These are phyloP conservation scores for Orchesellides sinensis DNA, from an alignment of 2,888 invertebrate species.

Conservation along the genomic window DNA sequence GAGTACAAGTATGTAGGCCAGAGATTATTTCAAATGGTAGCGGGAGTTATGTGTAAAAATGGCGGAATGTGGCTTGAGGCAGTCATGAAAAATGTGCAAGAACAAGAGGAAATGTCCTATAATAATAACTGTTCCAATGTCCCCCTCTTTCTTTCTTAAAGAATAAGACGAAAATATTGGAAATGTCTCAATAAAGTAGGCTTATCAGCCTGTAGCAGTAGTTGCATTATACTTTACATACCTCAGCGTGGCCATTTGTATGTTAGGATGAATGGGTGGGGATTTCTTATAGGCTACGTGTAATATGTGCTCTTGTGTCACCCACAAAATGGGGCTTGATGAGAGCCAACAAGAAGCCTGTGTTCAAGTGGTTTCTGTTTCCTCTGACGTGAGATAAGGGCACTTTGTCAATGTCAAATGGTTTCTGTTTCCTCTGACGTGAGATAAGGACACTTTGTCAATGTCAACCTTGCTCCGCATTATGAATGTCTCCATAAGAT, in stretches of 20 bases:
- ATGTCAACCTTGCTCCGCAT: slow-evolving; percentile 73
- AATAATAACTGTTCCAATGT: too few relatives aligned
- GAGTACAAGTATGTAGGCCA: too few relatives aligned
- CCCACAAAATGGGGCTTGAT: slow-evolving; percentile 58
- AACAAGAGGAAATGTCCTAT: slow-evolving; percentile 30
- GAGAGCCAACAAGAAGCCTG: slow-evolving; percentile 55
- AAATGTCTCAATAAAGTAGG: slow-evolving; percentile 72
- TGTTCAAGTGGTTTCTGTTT: slow-evolving; percentile 72
- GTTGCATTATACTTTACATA: not conserved
- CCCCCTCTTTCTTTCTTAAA: not conserved
- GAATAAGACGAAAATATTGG: slow-evolving; percentile 66
- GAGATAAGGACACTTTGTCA: slow-evolving; percentile 74
- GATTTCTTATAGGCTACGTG: too few relatives aligned
- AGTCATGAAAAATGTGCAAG: not conserved
- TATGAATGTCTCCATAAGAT: slow-evolving; percentile 70
- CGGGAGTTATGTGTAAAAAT: not conserved
- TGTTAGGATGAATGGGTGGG: too few relatives aligned
- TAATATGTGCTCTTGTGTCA: not conserved
- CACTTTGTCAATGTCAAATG: slow-evolving; percentile 74
- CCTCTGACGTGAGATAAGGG: slow-evolving; percentile 73
- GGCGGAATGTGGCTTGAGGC: not conserved
- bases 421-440: slow-evolving; percentile 73
- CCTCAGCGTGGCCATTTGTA: not conserved
- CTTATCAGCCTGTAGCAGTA: slow-evolving; percentile 58
- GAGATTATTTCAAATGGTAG: too few relatives aligned